Base-by-base conservation (phyloP, 2,888 invertebrate species). In the Diarsia rubi region DNA sequence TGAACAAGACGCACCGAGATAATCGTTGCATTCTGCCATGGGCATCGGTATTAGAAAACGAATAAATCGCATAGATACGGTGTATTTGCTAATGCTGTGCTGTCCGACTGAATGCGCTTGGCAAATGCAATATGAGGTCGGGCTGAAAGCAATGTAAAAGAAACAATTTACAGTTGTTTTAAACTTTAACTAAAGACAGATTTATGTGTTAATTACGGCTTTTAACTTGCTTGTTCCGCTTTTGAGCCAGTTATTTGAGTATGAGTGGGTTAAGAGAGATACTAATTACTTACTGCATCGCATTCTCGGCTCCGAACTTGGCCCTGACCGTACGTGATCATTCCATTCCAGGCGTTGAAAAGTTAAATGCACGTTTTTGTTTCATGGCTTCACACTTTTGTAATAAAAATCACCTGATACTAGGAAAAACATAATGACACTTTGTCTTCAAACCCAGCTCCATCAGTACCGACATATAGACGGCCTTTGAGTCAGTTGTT, bases 41-140 rank as follows among this genome's bases (percentile, higher is more conserved):
- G 91, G 89, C 91, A 90, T 91, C 88, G 91, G 89, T 91, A 92
- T 94, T 96, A 96, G 96, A 96, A 96, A 96, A 95, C 94, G 92
- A 93, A 93, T 93, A 94, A 94, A 93, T 92, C 93, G 91, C 91
- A 91, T 89, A 92, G 93, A 93, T 92, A 93, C 92, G 90, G 90
- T 91, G 92, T 91, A 91, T 93, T 93, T 92, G 92, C 89, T 91
- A 92, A 93, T 90, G 89, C 77, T 79, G 79, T 66, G 59, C 69
- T 81, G 79, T 79, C 77, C 83, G 73, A 80, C 76, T 80, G 83
- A 80, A 83, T 84, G 81, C 84, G 70, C 84, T 84, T 84, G 65
- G 79, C 66, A 78, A 88, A 83, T 84, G 79, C 87, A 84, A 82
- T 81, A 82, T 86, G 86, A 85, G 84, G 79, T 81, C 79, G 83